Evolutionary conservation across 2,888 invertebrate genomes (phyloP).

Genomic region (Hesperia comma): DNA sequence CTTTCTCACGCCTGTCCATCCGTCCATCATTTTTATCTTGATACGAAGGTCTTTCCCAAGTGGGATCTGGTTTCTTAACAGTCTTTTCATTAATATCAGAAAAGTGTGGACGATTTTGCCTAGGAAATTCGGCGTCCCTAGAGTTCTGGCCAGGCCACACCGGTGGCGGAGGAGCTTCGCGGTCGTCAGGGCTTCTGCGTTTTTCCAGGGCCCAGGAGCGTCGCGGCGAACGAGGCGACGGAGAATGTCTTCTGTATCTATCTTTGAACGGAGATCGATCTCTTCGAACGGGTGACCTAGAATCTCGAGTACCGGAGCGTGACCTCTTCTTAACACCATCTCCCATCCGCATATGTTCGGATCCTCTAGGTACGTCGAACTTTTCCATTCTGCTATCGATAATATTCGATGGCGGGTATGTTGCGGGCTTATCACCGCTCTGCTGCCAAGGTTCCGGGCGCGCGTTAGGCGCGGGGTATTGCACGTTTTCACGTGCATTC

Average conservation of each 20-base stretch:
- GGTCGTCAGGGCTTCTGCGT: slow-evolving; percentile 61
- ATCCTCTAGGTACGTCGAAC: slow-evolving; percentile 45
- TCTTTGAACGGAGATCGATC: slow-evolving; percentile 66
- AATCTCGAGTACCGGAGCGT: slow-evolving; percentile 52
- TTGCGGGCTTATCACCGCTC: slow-evolving; percentile 49
- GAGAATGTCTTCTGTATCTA: slow-evolving; percentile 64
- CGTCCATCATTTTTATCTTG: slow-evolving; percentile 40
- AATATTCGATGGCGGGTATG: slow-evolving; percentile 43
- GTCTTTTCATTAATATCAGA: slow-evolving; percentile 44
- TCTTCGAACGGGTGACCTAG: slow-evolving; percentile 65
- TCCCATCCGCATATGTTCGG: slow-evolving; percentile 44
- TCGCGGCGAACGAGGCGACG: slow-evolving; percentile 68
- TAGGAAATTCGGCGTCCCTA: slow-evolving; percentile 43
- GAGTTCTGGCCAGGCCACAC: slow-evolving; percentile 64
- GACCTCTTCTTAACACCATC: slow-evolving; percentile 44
- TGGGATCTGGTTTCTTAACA: slow-evolving; percentile 41
- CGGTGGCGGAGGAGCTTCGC: slow-evolving; percentile 70
- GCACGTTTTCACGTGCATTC: slow-evolving; percentile 54
- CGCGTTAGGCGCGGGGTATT: slow-evolving; percentile 51
- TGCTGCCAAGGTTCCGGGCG: slow-evolving; percentile 57
- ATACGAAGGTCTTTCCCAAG: slow-evolving; percentile 46
- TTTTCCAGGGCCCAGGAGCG: slow-evolving; percentile 77
- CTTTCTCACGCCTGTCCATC: slow-evolving; percentile 33
- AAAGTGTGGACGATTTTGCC: slow-evolving; percentile 43
- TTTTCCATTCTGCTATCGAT: slow-evolving; percentile 55